Conservation (phyloP, 2,113 vertebrate species). For the Oriolus oriolus region DNA sequence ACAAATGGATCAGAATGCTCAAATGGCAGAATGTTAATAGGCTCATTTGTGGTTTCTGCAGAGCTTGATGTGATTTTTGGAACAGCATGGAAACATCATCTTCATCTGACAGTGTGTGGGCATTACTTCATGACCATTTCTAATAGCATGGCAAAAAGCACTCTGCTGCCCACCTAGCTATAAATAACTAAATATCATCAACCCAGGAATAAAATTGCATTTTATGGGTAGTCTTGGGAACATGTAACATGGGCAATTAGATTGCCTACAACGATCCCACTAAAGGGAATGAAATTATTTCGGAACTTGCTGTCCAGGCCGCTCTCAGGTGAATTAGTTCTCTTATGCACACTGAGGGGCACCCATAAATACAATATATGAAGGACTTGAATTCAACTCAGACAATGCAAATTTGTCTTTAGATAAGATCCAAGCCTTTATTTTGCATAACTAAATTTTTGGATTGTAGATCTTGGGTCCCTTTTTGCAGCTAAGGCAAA, state of each 20-base stretch:
- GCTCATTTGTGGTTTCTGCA: not conserved
- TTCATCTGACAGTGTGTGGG: not conserved
- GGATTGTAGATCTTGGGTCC: not conserved
- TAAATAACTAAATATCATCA: conserved; percentile 38
- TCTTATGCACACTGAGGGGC: not conserved
- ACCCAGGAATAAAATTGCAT: conserved; percentile 2
- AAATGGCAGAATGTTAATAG: not conserved
- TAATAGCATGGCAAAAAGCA: not conserved
- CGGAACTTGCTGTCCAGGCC: not conserved
- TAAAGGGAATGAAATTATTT: conserved; percentile 41
- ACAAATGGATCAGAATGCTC: not conserved
- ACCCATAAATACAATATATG: not conserved
- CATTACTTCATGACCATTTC: not conserved
- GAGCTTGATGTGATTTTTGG: conserved; percentile 23
- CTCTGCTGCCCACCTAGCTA: not conserved
- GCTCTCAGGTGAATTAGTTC: not conserved
- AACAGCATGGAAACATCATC: not conserved
- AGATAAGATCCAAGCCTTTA: not conserved
- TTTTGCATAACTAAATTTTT: not conserved
- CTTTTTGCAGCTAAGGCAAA: not conserved
- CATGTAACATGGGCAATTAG: not conserved
- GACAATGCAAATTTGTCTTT: not conserved
- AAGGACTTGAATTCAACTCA: not conserved
- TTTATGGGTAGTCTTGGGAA: conserved; percentile 28
- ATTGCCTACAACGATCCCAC: conserved; percentile 9